Evolutionary conservation across 2,113 vertebrate species (phyloP), one percentile per base, ranked within the genome.

Genomic region (Pelmatolapia mariae): DNA sequence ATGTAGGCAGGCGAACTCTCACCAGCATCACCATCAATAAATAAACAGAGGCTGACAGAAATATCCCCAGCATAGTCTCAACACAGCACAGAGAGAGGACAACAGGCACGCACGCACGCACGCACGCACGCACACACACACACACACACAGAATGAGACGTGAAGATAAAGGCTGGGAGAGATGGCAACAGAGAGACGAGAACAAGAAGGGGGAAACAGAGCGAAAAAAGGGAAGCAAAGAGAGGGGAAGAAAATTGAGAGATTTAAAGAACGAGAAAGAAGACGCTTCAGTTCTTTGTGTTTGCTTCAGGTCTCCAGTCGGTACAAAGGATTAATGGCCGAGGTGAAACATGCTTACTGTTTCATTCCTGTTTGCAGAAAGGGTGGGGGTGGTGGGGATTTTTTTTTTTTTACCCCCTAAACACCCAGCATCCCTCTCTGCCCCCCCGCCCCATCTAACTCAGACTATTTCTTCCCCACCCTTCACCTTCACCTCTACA

Each of bases 31-130:
- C 87, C 94, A 96, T 96, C 91, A 96, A 96, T 96, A 96, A 96
- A 93, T 96, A 96, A 96, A 95, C 54, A 94, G 85, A 93, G 90
- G 85, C 93, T 94, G 93, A 95, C 95, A 96, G 94, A 96, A 95
- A 95, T 95, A 95, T 94, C 95, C 92, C 93, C 92, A 50, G 90
- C 91, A 91, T 54, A 43, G 91, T 87, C 89, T 90, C 88, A 90
- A 78, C 85, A 83, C 61, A 92, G 90, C 92, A 90, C 78, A 89
- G 87, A 87, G 84, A 84, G 84, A 80, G 87, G 73, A 92, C 86
- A 63, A 86, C 79, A 86, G 3, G 19, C 84, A 63, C 1, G 6
- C 59, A 33, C 3, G 1, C 12, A 2, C 9, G 1, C 56, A 15
- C 53, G 40, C 29, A 16, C 43, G 68, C 54, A 36, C 52, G 53